Evolutionary conservation across 53 echinoderm and acorn worm genomes (phyloP), one percentile per base, ranked within the genome.

Genomic region (Echinarachnius parma): DNA sequence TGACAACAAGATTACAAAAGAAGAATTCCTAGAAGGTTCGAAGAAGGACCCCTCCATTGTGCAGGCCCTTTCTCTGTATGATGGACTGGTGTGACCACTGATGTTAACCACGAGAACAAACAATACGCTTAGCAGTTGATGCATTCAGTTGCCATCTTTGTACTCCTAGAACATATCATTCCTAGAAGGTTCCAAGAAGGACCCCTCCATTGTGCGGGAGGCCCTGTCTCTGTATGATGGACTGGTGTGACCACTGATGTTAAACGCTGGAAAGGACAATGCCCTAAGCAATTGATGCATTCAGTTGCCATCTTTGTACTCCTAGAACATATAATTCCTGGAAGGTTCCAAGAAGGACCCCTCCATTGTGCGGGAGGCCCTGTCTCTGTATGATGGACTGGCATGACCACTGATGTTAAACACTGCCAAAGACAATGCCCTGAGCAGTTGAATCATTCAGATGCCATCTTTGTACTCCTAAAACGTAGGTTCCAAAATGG

Each of bases 181-280:
- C 28, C 18, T 26, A 28, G 14, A 10, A 55, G 96, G 96, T 3
- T 96, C 89, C 19, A 96, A 91, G 77, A 83, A 84, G 28, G 91
- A 96, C 34, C 91, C 96, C 0, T 85, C 89, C 69, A 87, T 96
- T 19, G 91, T 96, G 34, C 91, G n/a, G n/a, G n/a, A 96, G 60
- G 96, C 96, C 4, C 64, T 91, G 28, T 96, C 91, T 1, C 91
- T 96, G 50, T 96, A 96, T 50, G 96, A 96, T 62, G 96, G 96
- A 9, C 82, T 95, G 21, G 95, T 94, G 45, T 94, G 87, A 88
- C 20, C 30, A 22, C 9, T 42, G 8, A 42, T 42, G 42, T 42
- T 7, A 42, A 42, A 7, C 42, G 14, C 14, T 42, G 8, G 8
- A 42, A 9, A 7, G 14, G 14, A 42, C 42, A 9, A 42, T 14